phyloP scores from a whole-genome alignment of 2,797 vertebrate species.

The Arnoldichthys spilopterus region DNA sequence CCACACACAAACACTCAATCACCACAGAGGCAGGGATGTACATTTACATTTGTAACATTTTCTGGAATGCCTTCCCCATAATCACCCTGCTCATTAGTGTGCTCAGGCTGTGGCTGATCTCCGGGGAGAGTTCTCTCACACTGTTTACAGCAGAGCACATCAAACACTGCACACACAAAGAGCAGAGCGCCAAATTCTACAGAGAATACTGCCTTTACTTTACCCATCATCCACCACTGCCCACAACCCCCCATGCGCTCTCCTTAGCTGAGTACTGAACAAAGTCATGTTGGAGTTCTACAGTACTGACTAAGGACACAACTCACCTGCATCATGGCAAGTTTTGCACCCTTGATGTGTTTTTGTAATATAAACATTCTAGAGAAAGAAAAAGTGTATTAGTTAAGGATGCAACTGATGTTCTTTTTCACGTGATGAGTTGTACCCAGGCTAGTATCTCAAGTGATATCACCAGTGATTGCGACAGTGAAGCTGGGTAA shows the following conservation, averaged over 20 bases:
- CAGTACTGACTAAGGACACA: constrained; percentile 3
- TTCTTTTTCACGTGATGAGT: no score
- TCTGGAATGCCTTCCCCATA: constrained; percentile 75
- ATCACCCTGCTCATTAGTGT: constrained; percentile 82
- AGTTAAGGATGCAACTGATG: neutral
- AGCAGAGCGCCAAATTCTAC: constrained; percentile 35
- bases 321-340: constrained; percentile 4
- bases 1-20: constrained; percentile 42
- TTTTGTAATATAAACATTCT: neutral
- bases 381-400: neutral
- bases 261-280: constrained; percentile 3
- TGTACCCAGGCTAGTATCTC: no score
- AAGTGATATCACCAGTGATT: no score
- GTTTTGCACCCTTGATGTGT: neutral
- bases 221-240: constrained; percentile 53
- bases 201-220: constrained; percentile 47
- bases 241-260: constrained; percentile 35
- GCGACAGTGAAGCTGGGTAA: no score
- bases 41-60: constrained; percentile 78
- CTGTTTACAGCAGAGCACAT: constrained; percentile 79
- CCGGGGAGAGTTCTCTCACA: constrained; percentile 71
- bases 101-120: constrained; percentile 71
- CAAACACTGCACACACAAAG: constrained; percentile 70
- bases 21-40: constrained; percentile 37
- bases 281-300: constrained; percentile 21